Evolutionary conservation across 2,888 invertebrate species (phyloP), one percentile per base, ranked within the genome.

Genomic region (Lepidocyrtoides sp.): DNA sequence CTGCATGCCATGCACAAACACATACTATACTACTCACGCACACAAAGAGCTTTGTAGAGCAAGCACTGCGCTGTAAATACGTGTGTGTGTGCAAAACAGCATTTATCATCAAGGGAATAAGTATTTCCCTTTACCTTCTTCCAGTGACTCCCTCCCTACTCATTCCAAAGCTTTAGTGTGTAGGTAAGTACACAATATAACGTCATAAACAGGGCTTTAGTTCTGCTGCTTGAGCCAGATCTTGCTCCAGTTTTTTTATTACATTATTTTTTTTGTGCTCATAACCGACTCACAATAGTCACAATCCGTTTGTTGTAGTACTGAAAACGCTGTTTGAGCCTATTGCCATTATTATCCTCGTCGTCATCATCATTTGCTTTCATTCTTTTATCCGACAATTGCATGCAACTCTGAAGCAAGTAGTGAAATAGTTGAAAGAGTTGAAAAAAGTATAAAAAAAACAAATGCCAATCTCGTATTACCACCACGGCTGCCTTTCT

Each of bases 61-160:
- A 60, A 82, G 36, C 51, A 20, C 83, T 44, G 23, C 44, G n/a
- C 36, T 36, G 36, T 7, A 4, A 36, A 2, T 36, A 36, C 36
- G n/a, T n/a, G n/a, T 36, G 36, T 36, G 36, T 4, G 36, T 36
- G 7, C 3, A 36, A 36, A 60, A 79, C 77, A 63, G 79, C 77
- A 90, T 90, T 84, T 72, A 83, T 89, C 89, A 90, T 90, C 89
- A 63, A 77, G 84, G 84, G 89, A 79, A 66, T 84, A 66, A 41
- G n/a, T 60, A 14, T 36, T 26, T 57, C 41, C 36, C 26, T 54
- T 54, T 85, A 23, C 41, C 44, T 60, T 41, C 17, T 63, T 63
- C 57, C 54, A 23, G 4, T 63, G 7, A 32, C 57, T 20, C 32
- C 69, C 51, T 84, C 3, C 41, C 23, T 66, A 44, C 57, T 82